These are phyloP conservation scores for Endomychus coccineus DNA, from an alignment of 2,888 invertebrate genomes.

Conservation along the genomic window DNA sequence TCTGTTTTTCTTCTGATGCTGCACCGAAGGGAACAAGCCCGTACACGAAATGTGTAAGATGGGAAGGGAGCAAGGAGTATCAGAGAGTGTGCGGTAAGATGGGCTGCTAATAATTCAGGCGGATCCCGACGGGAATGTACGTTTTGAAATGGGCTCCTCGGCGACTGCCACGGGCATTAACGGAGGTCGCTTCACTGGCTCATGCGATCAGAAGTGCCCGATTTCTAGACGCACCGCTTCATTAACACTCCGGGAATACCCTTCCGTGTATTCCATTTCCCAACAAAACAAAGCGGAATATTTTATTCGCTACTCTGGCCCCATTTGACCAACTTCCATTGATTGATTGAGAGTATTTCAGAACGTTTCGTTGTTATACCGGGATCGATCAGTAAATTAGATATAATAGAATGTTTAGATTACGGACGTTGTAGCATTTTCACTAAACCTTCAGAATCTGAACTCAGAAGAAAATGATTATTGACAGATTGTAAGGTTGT, in stretches of 20 bases:
- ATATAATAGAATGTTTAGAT: no score
- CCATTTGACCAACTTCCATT: no score
- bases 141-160: slow-evolving; percentile 19
- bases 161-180: slow-evolving; percentile 9
- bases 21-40: slow-evolving; percentile 17
- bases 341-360: no score
- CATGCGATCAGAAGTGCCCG: slow-evolving; percentile 10
- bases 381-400: no score
- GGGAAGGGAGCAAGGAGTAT: slow-evolving; percentile 15
- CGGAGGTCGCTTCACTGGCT: slow-evolving; percentile 1
- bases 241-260: slow-evolving; percentile 20
- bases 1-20: slow-evolving; percentile 25
- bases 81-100: slow-evolving; percentile 19
- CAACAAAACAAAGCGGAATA: no score
- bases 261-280: no score
- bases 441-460: no score
- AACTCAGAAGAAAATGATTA: no score
- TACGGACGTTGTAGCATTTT: no score
- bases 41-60: slow-evolving; percentile 12
- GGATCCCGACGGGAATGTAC: slow-evolving; percentile 17
- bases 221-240: slow-evolving; percentile 17
- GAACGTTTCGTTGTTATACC: no score
- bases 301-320: no score
- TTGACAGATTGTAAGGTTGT: no score
- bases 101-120: slow-evolving; percentile 22